These are phyloP conservation scores for Pemphredon lugubris DNA, from an alignment of 2,888 invertebrate species.

Conservation along the genomic window DNA sequence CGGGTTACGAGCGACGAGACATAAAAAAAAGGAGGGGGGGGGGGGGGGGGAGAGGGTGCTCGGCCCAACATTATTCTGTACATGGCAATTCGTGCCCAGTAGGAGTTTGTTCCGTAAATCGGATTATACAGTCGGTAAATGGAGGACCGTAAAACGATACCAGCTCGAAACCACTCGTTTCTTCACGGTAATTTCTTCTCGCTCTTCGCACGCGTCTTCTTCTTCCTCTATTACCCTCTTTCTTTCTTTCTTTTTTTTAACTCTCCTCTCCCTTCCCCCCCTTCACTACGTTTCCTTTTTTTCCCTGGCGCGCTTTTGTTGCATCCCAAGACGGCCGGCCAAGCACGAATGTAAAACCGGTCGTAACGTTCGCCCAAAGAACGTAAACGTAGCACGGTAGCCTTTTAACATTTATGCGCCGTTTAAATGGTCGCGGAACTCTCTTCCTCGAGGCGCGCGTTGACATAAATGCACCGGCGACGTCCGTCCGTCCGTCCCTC, in stretches of 20 bases:
- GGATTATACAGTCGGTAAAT: slow-evolving; percentile 42
- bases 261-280: too few relatives aligned
- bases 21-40: background rate
- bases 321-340: background rate
- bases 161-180: slow-evolving; percentile 39
- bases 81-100: slow-evolving; percentile 22
- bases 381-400: slow-evolving; percentile 34
- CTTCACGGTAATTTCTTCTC: slow-evolving; percentile 37
- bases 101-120: slow-evolving; percentile 45
- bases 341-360: slow-evolving; percentile 49
- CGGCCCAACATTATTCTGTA: slow-evolving; percentile 18
- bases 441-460: slow-evolving; percentile 46
- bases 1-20: slow-evolving; percentile 16
- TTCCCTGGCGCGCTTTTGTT: background rate
- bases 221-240: slow-evolving; percentile 9
- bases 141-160: slow-evolving; percentile 43
- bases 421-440: slow-evolving; percentile 61
- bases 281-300: background rate
- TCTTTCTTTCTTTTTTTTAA: too few relatives aligned
- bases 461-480: slow-evolving; percentile 63
- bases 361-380: slow-evolving; percentile 54
- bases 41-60: background rate
- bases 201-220: slow-evolving; percentile 11
- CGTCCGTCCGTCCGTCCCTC: slow-evolving; percentile 4
- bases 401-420: slow-evolving; percentile 70